A percentile compares a stretch with the other conserved stretches of the same genome.
phyloP scores from a whole-genome alignment of 2,888 invertebrate species.

The Andrena marginata region DNA sequence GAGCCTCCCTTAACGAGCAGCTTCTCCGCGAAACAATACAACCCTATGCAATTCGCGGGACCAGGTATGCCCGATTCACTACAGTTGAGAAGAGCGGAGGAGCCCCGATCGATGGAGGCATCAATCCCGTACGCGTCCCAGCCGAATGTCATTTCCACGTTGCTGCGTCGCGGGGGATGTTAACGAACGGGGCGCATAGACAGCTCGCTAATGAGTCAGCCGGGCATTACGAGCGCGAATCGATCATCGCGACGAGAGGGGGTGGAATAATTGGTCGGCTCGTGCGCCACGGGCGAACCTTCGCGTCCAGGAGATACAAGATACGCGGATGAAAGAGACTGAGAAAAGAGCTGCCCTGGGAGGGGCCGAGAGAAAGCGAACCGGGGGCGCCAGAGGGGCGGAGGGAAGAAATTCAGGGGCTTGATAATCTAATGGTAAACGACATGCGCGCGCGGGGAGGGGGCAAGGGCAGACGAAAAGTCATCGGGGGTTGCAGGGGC shows the following conservation, averaged over 20 bases:
- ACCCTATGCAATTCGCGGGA: too few species aligned
- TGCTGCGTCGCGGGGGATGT: conserved; percentile 20
- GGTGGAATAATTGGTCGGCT: conserved; percentile 55
- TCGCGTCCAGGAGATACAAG: conserved; percentile 37
- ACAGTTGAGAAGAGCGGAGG: background rate
- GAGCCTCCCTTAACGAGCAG: too few species aligned
- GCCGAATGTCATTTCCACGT: conserved; percentile 28
- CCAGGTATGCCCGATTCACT: conserved; percentile 2
- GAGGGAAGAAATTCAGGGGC: conserved; percentile 51
- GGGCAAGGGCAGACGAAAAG: conserved; percentile 49
- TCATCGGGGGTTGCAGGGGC: background rate
- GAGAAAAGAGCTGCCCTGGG: conserved; percentile 52
- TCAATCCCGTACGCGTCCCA: background rate
- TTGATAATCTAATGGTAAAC: conserved; percentile 71
- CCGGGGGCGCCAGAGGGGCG: background rate
- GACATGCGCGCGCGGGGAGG: conserved; percentile 56
- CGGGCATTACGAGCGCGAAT: conserved; percentile 43
- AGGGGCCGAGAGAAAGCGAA: conserved; percentile 41
- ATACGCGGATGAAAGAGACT: conserved; percentile 36
- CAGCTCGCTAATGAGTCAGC: conserved; percentile 52
- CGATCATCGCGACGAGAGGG: conserved; percentile 43
- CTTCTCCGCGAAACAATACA: too few species aligned
- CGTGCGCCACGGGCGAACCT: conserved; percentile 22
- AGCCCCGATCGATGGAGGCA: conserved; percentile 20
- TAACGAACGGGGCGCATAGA: conserved; percentile 43